phyloP scores from a whole-genome alignment of 2,797 vertebrate species.

The Mus caroli region DNA sequence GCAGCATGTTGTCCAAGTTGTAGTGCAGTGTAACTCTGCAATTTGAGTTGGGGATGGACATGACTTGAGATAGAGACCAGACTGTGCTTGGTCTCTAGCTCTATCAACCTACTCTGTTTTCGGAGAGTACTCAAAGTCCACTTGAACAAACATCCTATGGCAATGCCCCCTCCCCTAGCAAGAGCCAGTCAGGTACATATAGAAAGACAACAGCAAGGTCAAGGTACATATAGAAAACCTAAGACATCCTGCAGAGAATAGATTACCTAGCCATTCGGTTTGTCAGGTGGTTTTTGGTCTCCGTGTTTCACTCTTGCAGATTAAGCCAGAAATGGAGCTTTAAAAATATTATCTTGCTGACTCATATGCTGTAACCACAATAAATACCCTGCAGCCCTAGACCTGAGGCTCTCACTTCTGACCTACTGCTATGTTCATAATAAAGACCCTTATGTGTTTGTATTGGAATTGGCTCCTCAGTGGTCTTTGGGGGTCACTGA shows the following conservation, averaged over 20 bases:
- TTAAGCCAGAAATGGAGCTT: too few relatives aligned
- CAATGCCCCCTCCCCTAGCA: background rate
- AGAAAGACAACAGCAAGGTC: background rate
- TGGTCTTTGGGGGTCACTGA: background rate
- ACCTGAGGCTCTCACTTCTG: background rate
- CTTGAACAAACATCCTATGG: background rate
- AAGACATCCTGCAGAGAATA: background rate
- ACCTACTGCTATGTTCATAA: background rate
- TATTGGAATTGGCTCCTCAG: background rate
- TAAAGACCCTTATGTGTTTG: background rate
- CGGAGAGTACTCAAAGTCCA: background rate
- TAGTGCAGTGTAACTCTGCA: background rate
- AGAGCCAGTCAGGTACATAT: background rate
- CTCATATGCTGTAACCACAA: background rate
- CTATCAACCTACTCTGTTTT: background rate
- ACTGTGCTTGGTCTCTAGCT: background rate
- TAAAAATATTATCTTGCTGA: background rate
- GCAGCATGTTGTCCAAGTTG: background rate
- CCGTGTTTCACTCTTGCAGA: background rate
- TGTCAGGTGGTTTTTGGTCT: background rate
- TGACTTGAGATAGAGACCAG: background rate
- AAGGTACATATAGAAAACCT: background rate
- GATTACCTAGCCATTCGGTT: background rate
- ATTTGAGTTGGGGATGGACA: background rate
- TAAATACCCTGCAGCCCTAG: background rate